Evolutionary conservation across 2,113 vertebrate species (phyloP).

Genomic region (Phaethornis superciliosus): DNA sequence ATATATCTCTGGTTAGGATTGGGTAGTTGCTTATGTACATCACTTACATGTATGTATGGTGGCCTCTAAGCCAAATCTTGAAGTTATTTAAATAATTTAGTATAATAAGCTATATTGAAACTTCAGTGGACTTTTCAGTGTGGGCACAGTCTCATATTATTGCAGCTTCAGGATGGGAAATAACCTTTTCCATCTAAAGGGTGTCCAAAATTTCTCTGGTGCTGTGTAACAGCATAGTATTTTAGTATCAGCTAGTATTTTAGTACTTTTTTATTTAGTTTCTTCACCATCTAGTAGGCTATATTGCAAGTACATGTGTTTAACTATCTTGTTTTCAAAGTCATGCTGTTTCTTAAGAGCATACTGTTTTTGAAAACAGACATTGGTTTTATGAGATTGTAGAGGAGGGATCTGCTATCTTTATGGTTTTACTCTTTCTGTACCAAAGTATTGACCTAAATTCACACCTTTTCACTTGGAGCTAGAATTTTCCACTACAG

Average conservation of each 20-base stretch:
- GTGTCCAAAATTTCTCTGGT: neutral
- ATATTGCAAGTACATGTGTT: neutral
- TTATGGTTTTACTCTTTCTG: constrained; percentile 8
- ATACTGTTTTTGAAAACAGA: neutral
- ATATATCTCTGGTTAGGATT: neutral
- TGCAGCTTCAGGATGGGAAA: neutral
- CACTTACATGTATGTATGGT: neutral
- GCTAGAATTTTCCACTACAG: neutral
- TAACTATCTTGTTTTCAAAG: neutral
- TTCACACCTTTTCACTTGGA: constrained; percentile 24
- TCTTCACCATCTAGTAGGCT: neutral
- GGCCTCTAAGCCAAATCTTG: neutral
- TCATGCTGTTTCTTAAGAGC: neutral
- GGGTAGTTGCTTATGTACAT: neutral
- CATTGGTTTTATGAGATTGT: neutral
- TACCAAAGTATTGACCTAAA: constrained; percentile 26
- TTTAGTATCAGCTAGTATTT: too few relatives aligned
- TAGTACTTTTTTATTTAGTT: neutral
- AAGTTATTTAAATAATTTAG: neutral
- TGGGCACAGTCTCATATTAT: neutral
- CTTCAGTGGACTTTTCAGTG: neutral
- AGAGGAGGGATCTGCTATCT: neutral
- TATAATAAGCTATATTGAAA: neutral
- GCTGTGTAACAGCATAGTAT: accelerated
- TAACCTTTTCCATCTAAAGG: neutral